Percentiles rank a stretch among this genome's conserved stretches.
phyloP scores from a whole-genome alignment of 1,140 invertebrate species.

The Euglossa dilemma region DNA sequence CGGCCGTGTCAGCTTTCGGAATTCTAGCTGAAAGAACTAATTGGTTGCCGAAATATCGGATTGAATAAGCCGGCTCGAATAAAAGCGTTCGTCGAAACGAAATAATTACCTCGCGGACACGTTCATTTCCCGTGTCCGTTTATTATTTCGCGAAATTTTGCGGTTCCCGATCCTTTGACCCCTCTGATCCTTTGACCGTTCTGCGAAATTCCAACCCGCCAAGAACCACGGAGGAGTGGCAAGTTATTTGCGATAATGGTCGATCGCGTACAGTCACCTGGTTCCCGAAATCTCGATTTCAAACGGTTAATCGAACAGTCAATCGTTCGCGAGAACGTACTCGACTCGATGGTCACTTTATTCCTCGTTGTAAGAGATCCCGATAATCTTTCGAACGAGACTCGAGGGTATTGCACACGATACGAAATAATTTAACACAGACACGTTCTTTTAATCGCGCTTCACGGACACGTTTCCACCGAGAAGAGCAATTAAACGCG shows the following conservation, averaged over 20 bases:
- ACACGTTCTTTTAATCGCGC: not conserved
- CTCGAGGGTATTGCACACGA: too few species aligned
- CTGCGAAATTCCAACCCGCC: not conserved
- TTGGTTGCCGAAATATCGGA: slow-evolving; percentile 1
- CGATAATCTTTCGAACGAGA: too few species aligned
- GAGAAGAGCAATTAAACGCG: not conserved
- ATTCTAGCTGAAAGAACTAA: slow-evolving; percentile 18
- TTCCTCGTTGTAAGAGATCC: too few species aligned
- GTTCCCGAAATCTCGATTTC: not conserved
- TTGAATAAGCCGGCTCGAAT: slow-evolving; percentile 9
- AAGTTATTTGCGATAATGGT: not conserved
- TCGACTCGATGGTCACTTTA: too few species aligned
- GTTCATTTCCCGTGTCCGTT: not conserved
- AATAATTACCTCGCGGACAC: not conserved
- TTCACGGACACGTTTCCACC: not conserved
- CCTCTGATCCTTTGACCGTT: not conserved
- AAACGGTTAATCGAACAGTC: too few species aligned
- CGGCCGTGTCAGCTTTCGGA: not conserved
- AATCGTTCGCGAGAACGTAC: too few species aligned
- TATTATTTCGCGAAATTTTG: not conserved
- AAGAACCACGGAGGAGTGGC: not conserved
- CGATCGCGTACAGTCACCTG: not conserved
- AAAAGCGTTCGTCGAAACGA: slow-evolving; percentile 14
- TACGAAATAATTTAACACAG: not conserved
- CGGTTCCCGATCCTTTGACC: not conserved